Evolutionary conservation across 1,140 invertebrate genomes (phyloP), one percentile per base, ranked within the genome.

Genomic region (Pissodes strobi): DNA sequence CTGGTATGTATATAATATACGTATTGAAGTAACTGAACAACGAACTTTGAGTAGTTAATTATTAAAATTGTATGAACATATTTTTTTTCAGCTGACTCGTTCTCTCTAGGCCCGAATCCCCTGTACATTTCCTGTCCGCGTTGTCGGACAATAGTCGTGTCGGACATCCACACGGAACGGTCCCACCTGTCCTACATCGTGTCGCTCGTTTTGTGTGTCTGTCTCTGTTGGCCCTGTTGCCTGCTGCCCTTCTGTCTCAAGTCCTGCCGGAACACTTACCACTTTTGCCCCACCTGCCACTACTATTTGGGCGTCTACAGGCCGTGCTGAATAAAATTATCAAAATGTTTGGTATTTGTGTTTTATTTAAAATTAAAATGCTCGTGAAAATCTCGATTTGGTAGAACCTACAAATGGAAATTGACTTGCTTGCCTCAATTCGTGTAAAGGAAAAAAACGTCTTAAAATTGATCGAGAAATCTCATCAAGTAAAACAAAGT

Each of bases 161-260:
- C 79, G 0, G 49, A 73, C 2, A 71, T 73, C n/a, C 63, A 74
- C 34, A 64, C 69, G 22, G 70, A 76, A 45, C 59, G 70, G 55
- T 74, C 76, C 2, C 66, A 66, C 23, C 51, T 74, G 6, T 72
- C 78, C 2, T 79, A 80, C 59, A 25, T 78, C 10, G 60, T 72
- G 6, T 78, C 79, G 1, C 19, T 76, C 1, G 58, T 70, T n/a
- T 56, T 78, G 13, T 78, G 72, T 61, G 23, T 78, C 13, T 77
- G 71, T 57, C 65, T 71, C 12, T 78, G 75, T 60, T 82, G 80
- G 79, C 79, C 80, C 1, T 82, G 79, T 57, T 80, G 75, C 48
- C 48, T 79, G 12, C 66, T 82, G 45, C 81, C 81, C 0, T 82
- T 81, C 59, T 82, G 77, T 48, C 58, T 79, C 43, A 74, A 81